Evolutionary conservation across 2,797 vertebrate genomes (phyloP).

Genomic region (Nannoperca australis): DNA sequence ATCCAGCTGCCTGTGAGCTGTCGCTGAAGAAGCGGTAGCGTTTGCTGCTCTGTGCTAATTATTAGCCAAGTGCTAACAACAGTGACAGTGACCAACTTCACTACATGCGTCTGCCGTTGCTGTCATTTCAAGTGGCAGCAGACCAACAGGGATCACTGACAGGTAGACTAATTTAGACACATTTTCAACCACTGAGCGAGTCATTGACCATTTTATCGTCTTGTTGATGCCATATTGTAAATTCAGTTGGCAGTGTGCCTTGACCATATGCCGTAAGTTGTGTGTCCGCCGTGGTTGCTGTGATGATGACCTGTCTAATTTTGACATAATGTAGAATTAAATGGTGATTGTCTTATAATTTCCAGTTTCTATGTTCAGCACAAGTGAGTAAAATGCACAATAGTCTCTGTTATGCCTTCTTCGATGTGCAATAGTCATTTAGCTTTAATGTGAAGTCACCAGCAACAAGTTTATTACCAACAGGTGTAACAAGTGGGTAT

Average conservation of each 20-base stretch:
- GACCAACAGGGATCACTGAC: slow-evolving; percentile 22
- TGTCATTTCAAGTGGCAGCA: slow-evolving; percentile 44
- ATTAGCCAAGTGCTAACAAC: slow-evolving; percentile 77
- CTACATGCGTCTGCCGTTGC: slow-evolving; percentile 51
- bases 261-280: slow-evolving; percentile 1
- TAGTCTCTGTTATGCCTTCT: background rate
- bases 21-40: background rate
- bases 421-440: background rate
- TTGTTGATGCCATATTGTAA: background rate
- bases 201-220: too few relatives aligned
- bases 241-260: background rate
- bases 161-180: slow-evolving; percentile 56
- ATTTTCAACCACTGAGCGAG: background rate
- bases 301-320: background rate
- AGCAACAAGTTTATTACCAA: background rate
- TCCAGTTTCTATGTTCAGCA: background rate
- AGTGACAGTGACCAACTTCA: slow-evolving; percentile 42
- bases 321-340: background rate
- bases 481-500: background rate
- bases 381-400: background rate
- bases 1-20: background rate
- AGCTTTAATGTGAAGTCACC: background rate
- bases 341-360: background rate
- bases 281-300: background rate
- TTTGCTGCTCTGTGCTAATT: slow-evolving; percentile 7